Conservation (phyloP, 1,140 invertebrate genomes). For the Nixonia krombeini region DNA sequence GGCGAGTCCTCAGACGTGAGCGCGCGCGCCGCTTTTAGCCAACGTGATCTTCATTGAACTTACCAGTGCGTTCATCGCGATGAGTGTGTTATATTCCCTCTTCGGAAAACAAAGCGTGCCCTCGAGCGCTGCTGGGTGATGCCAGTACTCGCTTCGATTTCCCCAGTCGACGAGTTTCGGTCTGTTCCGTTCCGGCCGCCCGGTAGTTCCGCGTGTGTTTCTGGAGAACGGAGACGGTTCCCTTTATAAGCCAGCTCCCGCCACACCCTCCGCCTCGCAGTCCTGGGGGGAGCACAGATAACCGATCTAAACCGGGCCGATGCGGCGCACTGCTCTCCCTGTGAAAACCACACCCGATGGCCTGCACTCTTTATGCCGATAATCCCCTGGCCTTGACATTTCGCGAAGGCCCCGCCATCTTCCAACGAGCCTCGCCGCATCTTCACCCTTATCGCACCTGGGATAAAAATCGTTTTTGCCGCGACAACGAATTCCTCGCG, state of each 20-base stretch:
- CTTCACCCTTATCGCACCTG: too few species aligned
- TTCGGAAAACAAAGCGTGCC: neutral
- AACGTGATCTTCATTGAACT: constrained; percentile 37
- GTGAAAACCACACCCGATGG: constrained; percentile 29
- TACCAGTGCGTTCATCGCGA: constrained; percentile 53
- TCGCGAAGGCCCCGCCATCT: constrained; percentile 17
- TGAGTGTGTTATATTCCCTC: constrained; percentile 26
- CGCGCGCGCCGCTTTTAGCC: constrained; percentile 4
- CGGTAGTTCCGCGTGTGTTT: constrained; percentile 58
- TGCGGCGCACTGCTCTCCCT: constrained; percentile 18
- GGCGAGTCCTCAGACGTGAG: constrained; percentile 16
- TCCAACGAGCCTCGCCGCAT: too few species aligned
- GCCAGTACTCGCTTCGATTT: constrained; percentile 52
- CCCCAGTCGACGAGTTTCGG: constrained; percentile 5
- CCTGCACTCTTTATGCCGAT: constrained; percentile 15
- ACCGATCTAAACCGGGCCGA: constrained; percentile 40
- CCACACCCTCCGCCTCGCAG: constrained; percentile 54
- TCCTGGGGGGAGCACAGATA: constrained; percentile 44
- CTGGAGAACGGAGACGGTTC: constrained; percentile 63
- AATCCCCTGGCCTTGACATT: constrained; percentile 61
- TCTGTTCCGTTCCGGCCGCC: constrained; percentile 20
- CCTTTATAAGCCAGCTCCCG: constrained; percentile 64
- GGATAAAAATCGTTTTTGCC: too few species aligned
- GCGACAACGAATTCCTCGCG: too few species aligned
- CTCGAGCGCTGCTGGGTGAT: constrained; percentile 54